Evolutionary conservation across 2,888 invertebrate species (phyloP), one percentile per base, ranked within the genome.

Genomic region (Xestia sexstrigata): DNA sequence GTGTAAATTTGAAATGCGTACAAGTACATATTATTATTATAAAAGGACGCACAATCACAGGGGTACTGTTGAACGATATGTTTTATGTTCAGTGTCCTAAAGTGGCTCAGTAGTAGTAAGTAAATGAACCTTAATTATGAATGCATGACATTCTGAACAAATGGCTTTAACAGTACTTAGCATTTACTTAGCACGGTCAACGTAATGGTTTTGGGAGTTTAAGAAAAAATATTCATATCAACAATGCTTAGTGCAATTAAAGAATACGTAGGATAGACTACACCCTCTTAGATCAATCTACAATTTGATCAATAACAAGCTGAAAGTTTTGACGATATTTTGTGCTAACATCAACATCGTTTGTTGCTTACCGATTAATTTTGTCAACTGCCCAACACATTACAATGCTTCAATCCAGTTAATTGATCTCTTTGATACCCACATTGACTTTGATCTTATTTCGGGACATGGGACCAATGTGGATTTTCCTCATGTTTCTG

Each of bases 131-230:
- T 70, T 72, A 63, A 66, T 78, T 78, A 39, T 70, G 79, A 86
- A 76, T 86, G 84, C 74, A 74, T 74, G 63, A 70, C 76, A 83
- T 83, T 76, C 70, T 63, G 62, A 63, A 81, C 85, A 71, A 42
- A 82, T 65, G 83, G 83, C 86, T 84, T 83, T 84, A 84, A 86
- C 73, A 66, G 67, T 79, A 77, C 83, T 62, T 77, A 76, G 83
- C 73, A 76, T 76, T 85, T 82, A 83, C 74, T 71, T 78, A 74
- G 69, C 82, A 67, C 71, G 63, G 72, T 81, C 80, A 83, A 83
- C 13, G 71, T 81, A 78, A 79, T 70, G 15, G 26, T 30, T 52
- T 58, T 75, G 67, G 35, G 23, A 52, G 17, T 30, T 63, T 17
- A 30, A 68, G 63, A 26, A 69, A 77, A 58, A 52, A 42, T n/a